Evolutionary conservation across 2,797 vertebrate genomes (phyloP).

Genomic region (Danio tinwini): DNA sequence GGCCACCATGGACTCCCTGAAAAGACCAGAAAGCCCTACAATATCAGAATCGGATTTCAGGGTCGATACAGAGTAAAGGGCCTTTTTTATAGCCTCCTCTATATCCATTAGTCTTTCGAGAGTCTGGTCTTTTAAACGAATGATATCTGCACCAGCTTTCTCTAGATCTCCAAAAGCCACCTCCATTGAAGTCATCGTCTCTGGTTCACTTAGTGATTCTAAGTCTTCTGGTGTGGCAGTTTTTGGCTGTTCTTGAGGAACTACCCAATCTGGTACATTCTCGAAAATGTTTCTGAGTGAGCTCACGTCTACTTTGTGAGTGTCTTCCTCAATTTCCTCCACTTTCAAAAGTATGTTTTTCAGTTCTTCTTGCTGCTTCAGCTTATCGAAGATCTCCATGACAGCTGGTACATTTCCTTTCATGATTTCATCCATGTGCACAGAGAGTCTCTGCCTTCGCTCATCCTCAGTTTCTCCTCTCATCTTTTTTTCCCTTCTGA

Average conservation of each 20-base stretch:
- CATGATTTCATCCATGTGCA: conserved; percentile 92
- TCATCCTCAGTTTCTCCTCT: conserved; percentile 81
- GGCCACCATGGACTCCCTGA: conserved; percentile 85
- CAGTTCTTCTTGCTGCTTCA: conserved; percentile 86
- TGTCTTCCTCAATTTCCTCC: conserved; percentile 86
- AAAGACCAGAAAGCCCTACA: conserved; percentile 82
- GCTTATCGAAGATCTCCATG: conserved; percentile 86
- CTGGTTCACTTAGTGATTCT: conserved; percentile 61
- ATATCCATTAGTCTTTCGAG: conserved; percentile 90
- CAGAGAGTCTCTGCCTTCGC: conserved; percentile 83
- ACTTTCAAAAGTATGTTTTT: conserved; percentile 85
- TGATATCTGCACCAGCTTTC: conserved; percentile 89
- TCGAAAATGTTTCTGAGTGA: conserved; percentile 85
- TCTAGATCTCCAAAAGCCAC: conserved; percentile 91
- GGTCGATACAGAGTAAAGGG: conserved; percentile 89
- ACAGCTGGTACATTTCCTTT: conserved; percentile 83
- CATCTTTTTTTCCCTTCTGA: conserved; percentile 76
- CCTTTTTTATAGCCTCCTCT: conserved; percentile 91
- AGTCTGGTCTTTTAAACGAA: conserved; percentile 91
- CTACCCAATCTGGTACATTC: conserved; percentile 83
- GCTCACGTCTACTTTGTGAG: conserved; percentile 80
- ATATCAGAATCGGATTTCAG: conserved; percentile 91
- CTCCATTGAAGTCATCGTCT: conserved; percentile 80
- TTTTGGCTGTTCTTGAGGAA: conserved; percentile 63
- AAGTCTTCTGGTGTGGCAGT: conserved; percentile 60